Base-by-base conservation (phyloP, 1,140 invertebrate genomes). In the Orius laevigatus region DNA sequence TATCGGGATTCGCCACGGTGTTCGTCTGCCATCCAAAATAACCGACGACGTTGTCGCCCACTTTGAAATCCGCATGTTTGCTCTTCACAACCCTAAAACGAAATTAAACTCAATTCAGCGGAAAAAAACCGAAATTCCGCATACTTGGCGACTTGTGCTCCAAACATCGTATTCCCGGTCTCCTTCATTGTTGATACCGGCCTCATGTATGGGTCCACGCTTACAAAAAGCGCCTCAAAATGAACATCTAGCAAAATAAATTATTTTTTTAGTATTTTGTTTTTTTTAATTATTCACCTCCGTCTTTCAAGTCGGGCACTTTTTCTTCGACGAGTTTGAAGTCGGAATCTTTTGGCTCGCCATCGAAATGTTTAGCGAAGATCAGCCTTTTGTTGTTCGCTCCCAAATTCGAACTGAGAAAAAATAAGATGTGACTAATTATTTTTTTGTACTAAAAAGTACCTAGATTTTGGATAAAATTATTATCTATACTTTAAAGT, bases 181-280 rank as follows among this genome's bases (percentile, higher is more conserved):
- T 14, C 14, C 16, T 5, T 42, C 12, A 11, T 59, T 62, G 10
- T 70, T 71, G 25, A 68, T 36, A 48, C 70, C 67, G 50, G 66
- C 63, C 12, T 51, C 75, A 80, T 79, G 53, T 80, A 81, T 31
- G 78, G 78, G 61, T 82, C 79, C 2, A 81, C 76, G 48, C 76
- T 79, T 1, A 80, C 54, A 56, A 71, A 81, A 55, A 76, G 69
- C 5, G 78, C 77, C 66, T 81, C 64, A 14, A 69, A 65, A 33
- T 80, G 62, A 57, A 74, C 72, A 62, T 82, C 76, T 79, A 57
- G 51, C 70, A 68, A 25, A 15, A 58, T 40, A 53, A 19, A 41
- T 45, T n/a, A n/a, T n/a, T n/a, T n/a, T n/a, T n/a, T n/a, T n/a
- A n/a, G n/a, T n/a, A n/a, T n/a, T n/a, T n/a, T n/a, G n/a, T n/a